Percentiles rank a stretch among this genome's conserved stretches.
phyloP scores from a whole-genome alignment of 1,140 invertebrate genomes.

The Holcopasites calliopsidis region DNA sequence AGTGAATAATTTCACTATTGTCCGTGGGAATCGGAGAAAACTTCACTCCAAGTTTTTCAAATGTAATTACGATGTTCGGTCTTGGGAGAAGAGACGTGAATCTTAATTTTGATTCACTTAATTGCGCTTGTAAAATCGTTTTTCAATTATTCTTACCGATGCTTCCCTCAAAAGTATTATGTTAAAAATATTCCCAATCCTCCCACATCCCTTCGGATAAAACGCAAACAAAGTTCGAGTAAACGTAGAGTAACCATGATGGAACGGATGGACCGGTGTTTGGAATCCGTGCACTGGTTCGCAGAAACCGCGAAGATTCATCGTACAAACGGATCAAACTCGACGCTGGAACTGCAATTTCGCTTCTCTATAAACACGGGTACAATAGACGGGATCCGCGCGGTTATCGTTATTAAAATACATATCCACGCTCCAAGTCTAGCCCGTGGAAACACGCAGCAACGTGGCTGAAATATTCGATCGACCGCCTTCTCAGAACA shows the following conservation, averaged over 20 bases:
- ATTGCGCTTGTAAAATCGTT: no score
- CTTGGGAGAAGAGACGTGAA: no score
- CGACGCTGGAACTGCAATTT: constrained; percentile 33
- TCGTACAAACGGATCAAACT: constrained; percentile 34
- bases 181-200: no score
- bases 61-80: no score
- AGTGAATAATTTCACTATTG: no score
- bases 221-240: background rate
- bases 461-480: background rate
- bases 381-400: constrained; percentile 6
- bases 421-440: background rate
- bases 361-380: background rate
- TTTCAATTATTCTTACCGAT: no score
- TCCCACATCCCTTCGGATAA: background rate
- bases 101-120: no score
- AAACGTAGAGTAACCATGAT: constrained; percentile 28
- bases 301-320: constrained; percentile 34
- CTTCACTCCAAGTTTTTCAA: no score
- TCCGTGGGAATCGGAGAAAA: no score
- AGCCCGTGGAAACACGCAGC: background rate
- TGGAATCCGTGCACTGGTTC: constrained; percentile 7
- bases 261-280: background rate
- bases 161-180: no score
- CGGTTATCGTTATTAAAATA: constrained; percentile 41
- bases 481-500: background rate